Evolutionary conservation across 2,888 invertebrate species (phyloP), one percentile per base, ranked within the genome.

Genomic region (Leptarthrus brevirostris): DNA sequence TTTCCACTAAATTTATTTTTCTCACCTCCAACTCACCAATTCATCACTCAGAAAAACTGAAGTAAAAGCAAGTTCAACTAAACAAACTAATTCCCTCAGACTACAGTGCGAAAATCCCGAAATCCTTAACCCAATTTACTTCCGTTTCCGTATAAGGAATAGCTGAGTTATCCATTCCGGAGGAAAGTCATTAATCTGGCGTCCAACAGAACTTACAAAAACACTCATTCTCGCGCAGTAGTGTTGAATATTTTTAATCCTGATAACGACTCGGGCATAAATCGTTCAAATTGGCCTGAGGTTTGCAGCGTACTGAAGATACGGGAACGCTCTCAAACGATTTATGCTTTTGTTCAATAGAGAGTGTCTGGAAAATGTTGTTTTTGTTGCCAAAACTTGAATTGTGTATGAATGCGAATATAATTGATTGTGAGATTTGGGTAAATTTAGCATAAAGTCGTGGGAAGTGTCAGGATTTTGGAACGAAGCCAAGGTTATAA

Each of bases 241-340:
- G 61, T 61, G 61, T 40, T 61, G 61, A 61, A 61, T 61, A 61
- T 61, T 61, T 61, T 61, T 61, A 61, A 61, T 34, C 36, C 18
- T 36, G 61, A 61, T 61, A 61, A 61, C 40, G 61, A 61, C 20
- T 20, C n/a, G 40, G 12, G 40, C 61, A 61, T 61, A 61, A 61
- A 61, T 61, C 61, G 61, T 61, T 61, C 61, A 61, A 61, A 61
- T 61, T 61, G 61, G 61, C 61, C 36, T 20, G 18, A 26, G 58
- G 16, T 61, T 40, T 12, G 18, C 20, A 61, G 20, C 40, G n/a
- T 12, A 36, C 18, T 1, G n/a, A 18, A 61, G 40, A 61, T 36
- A 36, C 36, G 61, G 40, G 8, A 18, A 12, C 5, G 12, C 54
- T 24, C 54, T n/a, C n/a, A 44, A 44, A 44, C 36, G 40, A 61